phyloP scores from a whole-genome alignment of 2,113 vertebrate species.

The Theristicus caerulescens region DNA sequence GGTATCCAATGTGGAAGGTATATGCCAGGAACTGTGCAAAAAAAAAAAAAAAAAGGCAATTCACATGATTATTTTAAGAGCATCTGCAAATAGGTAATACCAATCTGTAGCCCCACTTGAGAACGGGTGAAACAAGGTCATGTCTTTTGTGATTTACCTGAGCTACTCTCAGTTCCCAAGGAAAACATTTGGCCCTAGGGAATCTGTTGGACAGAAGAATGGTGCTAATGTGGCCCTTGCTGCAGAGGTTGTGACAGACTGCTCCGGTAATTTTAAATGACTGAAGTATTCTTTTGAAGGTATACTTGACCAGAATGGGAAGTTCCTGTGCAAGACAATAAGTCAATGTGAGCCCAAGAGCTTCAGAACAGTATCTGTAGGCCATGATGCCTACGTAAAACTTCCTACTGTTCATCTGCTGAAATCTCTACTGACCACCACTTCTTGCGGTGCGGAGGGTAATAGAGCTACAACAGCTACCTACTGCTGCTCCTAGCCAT shows the following conservation, averaged over 20 bases:
- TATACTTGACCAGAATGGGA: neutral
- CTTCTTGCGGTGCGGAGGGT: neutral
- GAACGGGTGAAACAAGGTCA: neutral
- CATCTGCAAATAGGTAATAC: neutral
- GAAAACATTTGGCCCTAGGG: neutral
- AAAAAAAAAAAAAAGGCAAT: neutral
- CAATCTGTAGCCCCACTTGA: neutral
- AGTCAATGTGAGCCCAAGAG: neutral
- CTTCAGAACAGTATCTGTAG: neutral
- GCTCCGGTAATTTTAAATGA: neutral
- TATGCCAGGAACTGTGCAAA: neutral
- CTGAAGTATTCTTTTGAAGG: neutral
- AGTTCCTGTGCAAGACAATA: neutral
- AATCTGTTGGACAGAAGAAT: neutral
- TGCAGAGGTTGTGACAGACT: neutral
- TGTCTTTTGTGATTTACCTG: neutral
- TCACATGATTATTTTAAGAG: neutral
- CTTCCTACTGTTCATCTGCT: neutral
- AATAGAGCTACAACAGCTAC: neutral
- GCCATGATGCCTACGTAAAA: neutral
- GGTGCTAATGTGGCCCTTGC: neutral
- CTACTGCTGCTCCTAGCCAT: neutral
- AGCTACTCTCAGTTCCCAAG: neutral
- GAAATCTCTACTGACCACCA: neutral
- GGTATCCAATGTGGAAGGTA: neutral